Base-by-base conservation (phyloP, 2,888 invertebrate species). In the Plagodis dolabraria region DNA sequence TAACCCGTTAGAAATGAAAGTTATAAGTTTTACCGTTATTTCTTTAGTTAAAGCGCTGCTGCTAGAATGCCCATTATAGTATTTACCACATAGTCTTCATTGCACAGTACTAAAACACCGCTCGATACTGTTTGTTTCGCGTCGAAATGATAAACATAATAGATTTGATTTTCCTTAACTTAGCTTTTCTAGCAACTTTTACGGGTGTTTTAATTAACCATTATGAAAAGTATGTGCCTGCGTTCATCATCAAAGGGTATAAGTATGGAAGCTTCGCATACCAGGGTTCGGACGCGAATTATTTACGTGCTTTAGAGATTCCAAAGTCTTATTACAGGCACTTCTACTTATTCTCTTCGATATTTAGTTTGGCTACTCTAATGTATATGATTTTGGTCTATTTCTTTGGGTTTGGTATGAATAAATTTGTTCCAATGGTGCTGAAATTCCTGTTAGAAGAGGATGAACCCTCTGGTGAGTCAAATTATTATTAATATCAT, bases 301-400 rank as follows among this genome's bases (percentile, higher is more conserved):
- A 82, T 63, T 70, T 92, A n/a, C 81, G 86, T 64, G 74, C 86
- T 50, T 83, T 95, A 12, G 96, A 97, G 82, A 92, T 97, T 47
- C 97, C 97, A 0, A 97, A 97, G 85, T 93, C 95, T 47, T 96
- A 95, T 93, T 98, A 97, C 75, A 93, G 90, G 71, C 97, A 98
- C 85, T 97, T 97, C 78, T 98, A 98, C 80, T 77, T 95, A 6
- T 95, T 96, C 75, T 95, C 97, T 0, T 88, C 94, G 1, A 67
- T 95, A 34, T 91, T 94, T 71, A 94, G 95, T 53, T 77, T 82
- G n/a, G 57, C 82, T 0, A 83, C 92, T 12, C 80, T 95, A 10
- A 64, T 83, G n/a, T 84, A 95, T 40, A 82, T 94, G 67, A 67
- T 93, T 42, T 67, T 83, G 51, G 89, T 92, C 49, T 95, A 94